Evolutionary conservation across 1,140 invertebrate genomes (phyloP).

Genomic region (Papilio dardanus): DNA sequence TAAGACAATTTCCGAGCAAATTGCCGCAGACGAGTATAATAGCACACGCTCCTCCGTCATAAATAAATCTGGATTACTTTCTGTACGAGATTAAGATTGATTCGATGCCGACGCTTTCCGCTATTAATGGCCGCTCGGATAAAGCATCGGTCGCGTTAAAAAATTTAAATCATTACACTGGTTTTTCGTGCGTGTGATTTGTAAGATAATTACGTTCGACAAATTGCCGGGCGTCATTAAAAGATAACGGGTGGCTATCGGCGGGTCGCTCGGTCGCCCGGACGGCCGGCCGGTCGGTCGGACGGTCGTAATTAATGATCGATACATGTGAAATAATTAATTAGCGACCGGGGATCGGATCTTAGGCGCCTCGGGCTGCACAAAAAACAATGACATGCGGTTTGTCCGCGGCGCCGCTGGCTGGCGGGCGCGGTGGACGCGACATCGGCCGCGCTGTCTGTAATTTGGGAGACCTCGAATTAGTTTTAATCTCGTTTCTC

Average conservation of each 20-base stretch:
- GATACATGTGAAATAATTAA: conserved; percentile 82
- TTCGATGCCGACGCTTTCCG: conserved; percentile 80
- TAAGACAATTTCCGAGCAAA: conserved; percentile 82
- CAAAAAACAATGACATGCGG: conserved; percentile 82
- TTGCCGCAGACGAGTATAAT: conserved; percentile 82
- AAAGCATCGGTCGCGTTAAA: conserved; percentile 77
- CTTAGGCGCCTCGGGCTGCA: conserved; percentile 65
- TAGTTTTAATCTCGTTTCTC: conserved; percentile 76
- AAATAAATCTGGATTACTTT: conserved; percentile 82
- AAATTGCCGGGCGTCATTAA: conserved; percentile 78
- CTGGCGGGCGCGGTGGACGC: conserved; percentile 56
- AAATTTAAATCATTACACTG: conserved; percentile 75
- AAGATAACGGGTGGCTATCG: conserved; percentile 67
- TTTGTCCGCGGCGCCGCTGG: conserved; percentile 75
- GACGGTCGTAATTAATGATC: conserved; percentile 78
- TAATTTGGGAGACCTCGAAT: conserved; percentile 80
- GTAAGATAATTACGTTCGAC: conserved; percentile 77
- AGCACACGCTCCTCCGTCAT: conserved; percentile 79
- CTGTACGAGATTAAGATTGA: conserved; percentile 82
- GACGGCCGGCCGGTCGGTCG: conserved; percentile 55
- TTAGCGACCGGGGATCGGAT: conserved; percentile 71
- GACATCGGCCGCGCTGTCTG: conserved; percentile 66
- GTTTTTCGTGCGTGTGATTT: conserved; percentile 73
- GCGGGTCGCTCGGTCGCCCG: conserved; percentile 54
- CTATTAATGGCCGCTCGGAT: conserved; percentile 73